These are phyloP conservation scores for Atrichornis clamosus DNA, from an alignment of 2,113 vertebrate genomes.

Conservation along the genomic window DNA sequence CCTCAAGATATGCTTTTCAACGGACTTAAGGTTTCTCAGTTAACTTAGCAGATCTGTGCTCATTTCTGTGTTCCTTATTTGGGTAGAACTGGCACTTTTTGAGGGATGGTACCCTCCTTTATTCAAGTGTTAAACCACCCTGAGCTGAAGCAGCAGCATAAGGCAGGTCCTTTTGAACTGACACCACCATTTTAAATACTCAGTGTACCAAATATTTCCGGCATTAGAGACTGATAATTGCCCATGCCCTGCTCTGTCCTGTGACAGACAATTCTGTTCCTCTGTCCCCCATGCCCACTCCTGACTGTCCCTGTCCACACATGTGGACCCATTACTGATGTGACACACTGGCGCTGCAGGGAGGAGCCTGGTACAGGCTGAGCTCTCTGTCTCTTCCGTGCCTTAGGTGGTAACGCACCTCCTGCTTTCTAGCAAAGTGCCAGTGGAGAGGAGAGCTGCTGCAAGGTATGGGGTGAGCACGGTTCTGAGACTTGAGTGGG, in stretches of 20 bases:
- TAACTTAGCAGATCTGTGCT: not conserved
- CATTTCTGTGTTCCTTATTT: not conserved
- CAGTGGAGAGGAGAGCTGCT: not conserved
- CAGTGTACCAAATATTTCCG: not conserved
- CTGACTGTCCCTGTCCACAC: not conserved
- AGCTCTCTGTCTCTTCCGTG: not conserved
- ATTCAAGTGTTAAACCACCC: not conserved
- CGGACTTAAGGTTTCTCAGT: not conserved
- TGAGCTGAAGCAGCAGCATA: not conserved
- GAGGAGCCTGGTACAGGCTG: slow-evolving; percentile 16
- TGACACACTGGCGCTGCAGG: not conserved
- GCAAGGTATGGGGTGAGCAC: not conserved
- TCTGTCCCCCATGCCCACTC: not conserved
- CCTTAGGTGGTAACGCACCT: not conserved
- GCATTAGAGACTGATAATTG: not conserved
- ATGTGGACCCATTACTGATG: accelerated
- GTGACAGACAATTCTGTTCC: not conserved
- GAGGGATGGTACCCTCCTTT: not conserved
- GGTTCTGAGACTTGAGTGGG: not conserved
- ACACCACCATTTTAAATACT: not conserved
- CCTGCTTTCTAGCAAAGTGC: not conserved
- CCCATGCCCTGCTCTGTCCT: not conserved
- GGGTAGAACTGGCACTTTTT: not conserved
- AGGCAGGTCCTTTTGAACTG: not conserved
- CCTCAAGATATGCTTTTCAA: not conserved